Evolutionary conservation across 2,113 vertebrate species (phyloP).

Genomic region (Cavia porcellus): DNA sequence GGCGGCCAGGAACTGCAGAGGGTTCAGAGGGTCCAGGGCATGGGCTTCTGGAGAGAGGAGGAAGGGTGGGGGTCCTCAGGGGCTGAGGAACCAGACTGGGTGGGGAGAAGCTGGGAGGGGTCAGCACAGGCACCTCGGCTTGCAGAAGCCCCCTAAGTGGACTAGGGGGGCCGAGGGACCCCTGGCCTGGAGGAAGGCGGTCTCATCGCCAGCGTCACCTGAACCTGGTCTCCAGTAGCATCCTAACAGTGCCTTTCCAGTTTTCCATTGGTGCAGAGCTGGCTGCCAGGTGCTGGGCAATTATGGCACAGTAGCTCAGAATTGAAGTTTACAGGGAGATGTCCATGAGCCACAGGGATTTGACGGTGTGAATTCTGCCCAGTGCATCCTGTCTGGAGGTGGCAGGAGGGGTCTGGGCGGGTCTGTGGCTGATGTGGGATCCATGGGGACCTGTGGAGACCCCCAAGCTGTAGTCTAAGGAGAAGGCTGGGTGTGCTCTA

Average conservation of each 20-base stretch:
- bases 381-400: not conserved
- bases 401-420: not conserved
- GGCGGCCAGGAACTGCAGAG: not conserved
- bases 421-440: not conserved
- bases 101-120: not conserved
- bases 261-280: not conserved
- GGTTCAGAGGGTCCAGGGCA: not conserved
- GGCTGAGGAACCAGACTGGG: not conserved
- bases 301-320: fast-evolving
- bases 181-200: fast-evolving
- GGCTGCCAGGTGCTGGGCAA: not conserved
- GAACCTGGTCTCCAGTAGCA: not conserved
- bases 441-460: not conserved
- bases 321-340: not conserved
- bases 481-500: not conserved
- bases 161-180: not conserved
- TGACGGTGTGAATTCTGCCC: conserved; percentile 14
- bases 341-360: not conserved
- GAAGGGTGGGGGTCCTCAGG: not conserved
- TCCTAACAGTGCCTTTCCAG: not conserved
- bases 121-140: no score
- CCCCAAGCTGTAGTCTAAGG: not conserved
- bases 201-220: not conserved
- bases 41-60: not conserved
- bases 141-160: fast-evolving